Conservation (phyloP, 2,888 invertebrate species). For the Nephrotoma guestfalica region DNA sequence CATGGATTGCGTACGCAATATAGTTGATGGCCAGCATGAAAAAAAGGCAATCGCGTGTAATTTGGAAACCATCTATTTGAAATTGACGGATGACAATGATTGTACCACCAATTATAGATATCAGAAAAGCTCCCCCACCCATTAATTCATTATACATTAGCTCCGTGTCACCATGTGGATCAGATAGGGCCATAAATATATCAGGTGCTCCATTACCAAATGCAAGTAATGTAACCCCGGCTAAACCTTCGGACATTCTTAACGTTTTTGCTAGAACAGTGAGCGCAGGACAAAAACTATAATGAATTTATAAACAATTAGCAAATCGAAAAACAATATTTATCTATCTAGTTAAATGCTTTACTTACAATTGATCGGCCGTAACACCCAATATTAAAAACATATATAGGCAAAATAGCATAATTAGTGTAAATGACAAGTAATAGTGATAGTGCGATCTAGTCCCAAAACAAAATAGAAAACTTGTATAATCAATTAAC, state of each 20-base stretch:
- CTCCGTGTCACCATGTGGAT: slow-evolving; percentile 28
- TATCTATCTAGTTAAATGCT: not conserved
- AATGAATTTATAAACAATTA: slow-evolving; percentile 6
- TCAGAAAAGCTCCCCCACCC: slow-evolving; percentile 46
- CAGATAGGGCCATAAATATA: slow-evolving; percentile 43
- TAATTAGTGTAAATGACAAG: slow-evolving; percentile 21
- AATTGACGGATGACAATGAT: slow-evolving; percentile 41
- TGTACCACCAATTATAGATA: slow-evolving; percentile 41
- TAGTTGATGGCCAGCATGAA: slow-evolving; percentile 16
- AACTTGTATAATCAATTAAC: not conserved
- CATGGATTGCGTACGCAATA: slow-evolving; percentile 16
- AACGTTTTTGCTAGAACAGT: slow-evolving; percentile 33
- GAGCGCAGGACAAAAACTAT: slow-evolving; percentile 40
- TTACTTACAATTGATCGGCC: slow-evolving; percentile 41
- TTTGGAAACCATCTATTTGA: slow-evolving; percentile 16
- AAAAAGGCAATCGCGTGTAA: slow-evolving; percentile 18
- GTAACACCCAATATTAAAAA: slow-evolving; percentile 39
- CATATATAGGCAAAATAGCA: slow-evolving; percentile 35
- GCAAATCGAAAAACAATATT: not conserved
- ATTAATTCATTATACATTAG: slow-evolving; percentile 32
- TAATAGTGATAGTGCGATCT: slow-evolving; percentile 14
- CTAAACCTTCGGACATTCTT: slow-evolving; percentile 37
- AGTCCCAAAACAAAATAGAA: not conserved
- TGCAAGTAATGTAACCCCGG: slow-evolving; percentile 53
- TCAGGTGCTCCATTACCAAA: slow-evolving; percentile 59